Evolutionary conservation across 2,888 invertebrate species (phyloP).

Genomic region (Sussaba pulchella): DNA sequence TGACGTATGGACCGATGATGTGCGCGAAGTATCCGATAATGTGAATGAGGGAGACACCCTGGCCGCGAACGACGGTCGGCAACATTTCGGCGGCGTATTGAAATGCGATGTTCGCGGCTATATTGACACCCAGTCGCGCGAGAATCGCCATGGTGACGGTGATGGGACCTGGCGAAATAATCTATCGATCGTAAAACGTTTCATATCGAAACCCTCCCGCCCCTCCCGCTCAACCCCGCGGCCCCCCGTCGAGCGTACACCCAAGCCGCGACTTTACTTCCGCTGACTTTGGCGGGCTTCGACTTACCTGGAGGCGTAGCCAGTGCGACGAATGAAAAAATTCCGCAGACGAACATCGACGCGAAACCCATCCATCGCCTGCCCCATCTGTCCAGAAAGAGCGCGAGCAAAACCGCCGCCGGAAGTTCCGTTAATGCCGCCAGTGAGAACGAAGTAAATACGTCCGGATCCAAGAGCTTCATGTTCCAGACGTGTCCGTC

Average conservation of each 20-base stretch:
- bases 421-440: constrained; percentile 94
- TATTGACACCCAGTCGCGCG: constrained; percentile 94
- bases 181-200: constrained; percentile 64
- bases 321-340: constrained; percentile 92
- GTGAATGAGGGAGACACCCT: constrained; percentile 94
- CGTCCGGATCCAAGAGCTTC: constrained; percentile 91
- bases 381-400: constrained; percentile 93
- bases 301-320: constrained; percentile 89
- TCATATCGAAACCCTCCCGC: constrained; percentile 33
- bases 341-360: constrained; percentile 91
- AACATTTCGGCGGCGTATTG: constrained; percentile 95
- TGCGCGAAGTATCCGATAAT: constrained; percentile 95
- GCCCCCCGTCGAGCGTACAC: background rate
- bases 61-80: constrained; percentile 94
- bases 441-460: constrained; percentile 93
- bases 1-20: constrained; percentile 93
- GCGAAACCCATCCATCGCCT: constrained; percentile 94
- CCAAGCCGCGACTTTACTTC: no score
- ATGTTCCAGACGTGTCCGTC: constrained; percentile 96
- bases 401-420: constrained; percentile 92
- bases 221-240: constrained; percentile 5
- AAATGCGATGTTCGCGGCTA: constrained; percentile 95
- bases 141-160: constrained; percentile 92
- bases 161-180: constrained; percentile 86
- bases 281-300: background rate